phyloP scores from a whole-genome alignment of 2,888 invertebrate species.

The Epinotia demarniana region DNA sequence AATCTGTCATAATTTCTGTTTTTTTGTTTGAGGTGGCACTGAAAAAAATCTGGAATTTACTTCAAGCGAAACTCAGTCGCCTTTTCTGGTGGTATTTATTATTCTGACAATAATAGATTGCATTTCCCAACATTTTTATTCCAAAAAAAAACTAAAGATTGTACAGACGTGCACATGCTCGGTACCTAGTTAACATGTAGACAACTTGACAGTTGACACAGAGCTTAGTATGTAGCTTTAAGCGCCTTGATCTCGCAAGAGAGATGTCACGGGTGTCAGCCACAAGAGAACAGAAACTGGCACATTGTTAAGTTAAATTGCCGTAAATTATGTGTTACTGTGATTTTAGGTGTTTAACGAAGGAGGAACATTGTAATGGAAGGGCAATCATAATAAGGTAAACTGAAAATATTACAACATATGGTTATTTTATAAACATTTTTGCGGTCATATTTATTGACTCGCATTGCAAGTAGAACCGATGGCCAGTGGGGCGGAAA shows the following conservation, averaged over 20 bases:
- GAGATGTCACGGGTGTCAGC: conserved; percentile 35
- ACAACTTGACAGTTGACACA: conserved; percentile 7
- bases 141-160: not conserved
- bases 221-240: conserved; percentile 18
- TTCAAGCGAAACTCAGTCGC: too few species aligned
- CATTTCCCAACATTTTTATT: not conserved
- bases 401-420: conserved; percentile 7
- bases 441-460: not conserved
- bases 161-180: not conserved
- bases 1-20: not conserved
- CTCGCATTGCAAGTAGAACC: too few species aligned
- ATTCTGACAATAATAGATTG: too few species aligned
- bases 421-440: conserved; percentile 4
- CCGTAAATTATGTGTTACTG: conserved; percentile 28
- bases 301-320: conserved; percentile 37
- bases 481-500: too few species aligned
- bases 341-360: conserved; percentile 12
- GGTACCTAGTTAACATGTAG: not conserved
- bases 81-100: too few species aligned
- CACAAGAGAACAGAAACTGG: conserved; percentile 29
- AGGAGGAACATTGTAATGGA: conserved; percentile 14
- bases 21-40: too few species aligned
- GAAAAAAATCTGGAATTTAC: too few species aligned
- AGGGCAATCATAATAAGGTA: conserved; percentile 6
- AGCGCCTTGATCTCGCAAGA: conserved; percentile 33